Conservation (phyloP, 2,888 invertebrate genomes). For the Torymus auratus region DNA sequence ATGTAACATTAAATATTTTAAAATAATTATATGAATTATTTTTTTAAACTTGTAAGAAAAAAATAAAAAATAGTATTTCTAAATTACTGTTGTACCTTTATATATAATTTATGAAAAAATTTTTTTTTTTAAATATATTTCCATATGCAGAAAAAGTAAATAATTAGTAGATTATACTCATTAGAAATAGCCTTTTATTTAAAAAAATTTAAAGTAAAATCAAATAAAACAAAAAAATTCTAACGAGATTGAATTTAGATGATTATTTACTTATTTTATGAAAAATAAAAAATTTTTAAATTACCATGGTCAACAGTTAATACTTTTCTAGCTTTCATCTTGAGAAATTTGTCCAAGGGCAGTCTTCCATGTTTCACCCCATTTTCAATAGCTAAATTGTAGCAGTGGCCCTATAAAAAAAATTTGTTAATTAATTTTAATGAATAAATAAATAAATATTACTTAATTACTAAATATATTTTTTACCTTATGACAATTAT, state of each 20-base stretch:
- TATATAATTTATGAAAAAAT: too few species aligned
- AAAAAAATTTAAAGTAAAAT: too few species aligned
- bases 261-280: not conserved
- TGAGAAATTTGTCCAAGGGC: conserved; percentile 92
- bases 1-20: too few species aligned
- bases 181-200: too few species aligned
- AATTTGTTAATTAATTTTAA: conserved; percentile 25
- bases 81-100: too few species aligned
- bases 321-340: conserved; percentile 95
- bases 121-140: too few species aligned
- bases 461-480: not conserved
- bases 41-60: conserved; percentile 12
- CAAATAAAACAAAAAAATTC: too few species aligned
- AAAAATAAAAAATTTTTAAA: conserved; percentile 33
- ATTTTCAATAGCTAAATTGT: conserved; percentile 87
- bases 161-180: too few species aligned
- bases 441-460: conserved; percentile 19
- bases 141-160: too few species aligned
- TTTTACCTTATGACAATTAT: conserved; percentile 91
- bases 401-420: conserved; percentile 84
- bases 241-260: too few species aligned
- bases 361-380: conserved; percentile 89
- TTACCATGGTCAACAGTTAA: conserved; percentile 96
- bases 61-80: not conserved
- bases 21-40: not conserved